Percentiles rank a stretch among this genome's conserved stretches.
Evolutionary conservation across 2,113 vertebrate genomes (phyloP).

Genomic region (Thomomys bottae): DNA sequence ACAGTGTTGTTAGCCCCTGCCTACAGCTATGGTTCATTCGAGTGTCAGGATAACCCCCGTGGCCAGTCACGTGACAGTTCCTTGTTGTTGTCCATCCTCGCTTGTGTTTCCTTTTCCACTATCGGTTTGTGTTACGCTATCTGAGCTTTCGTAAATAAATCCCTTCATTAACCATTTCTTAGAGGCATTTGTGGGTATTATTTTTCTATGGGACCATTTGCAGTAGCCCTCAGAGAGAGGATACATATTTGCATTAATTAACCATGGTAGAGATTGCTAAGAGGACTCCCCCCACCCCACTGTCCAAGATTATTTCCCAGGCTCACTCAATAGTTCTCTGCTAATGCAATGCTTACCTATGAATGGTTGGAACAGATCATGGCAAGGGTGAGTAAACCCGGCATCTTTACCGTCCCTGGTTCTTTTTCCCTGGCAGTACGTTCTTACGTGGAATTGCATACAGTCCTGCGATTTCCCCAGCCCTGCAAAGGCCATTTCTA

Average conservation of each 20-base stretch:
- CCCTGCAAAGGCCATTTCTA: constrained; percentile 22
- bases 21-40: not conserved
- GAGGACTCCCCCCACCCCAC: no score
- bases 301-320: not conserved
- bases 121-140: not conserved
- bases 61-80: not conserved
- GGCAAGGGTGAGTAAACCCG: not conserved
- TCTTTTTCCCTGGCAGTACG: not conserved
- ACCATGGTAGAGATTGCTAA: not conserved
- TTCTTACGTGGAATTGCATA: not conserved
- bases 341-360: not conserved
- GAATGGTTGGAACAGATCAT: not conserved
- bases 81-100: not conserved
- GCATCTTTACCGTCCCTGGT: not conserved
- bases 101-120: not conserved
- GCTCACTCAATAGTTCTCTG: not conserved
- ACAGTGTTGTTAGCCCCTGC: not conserved
- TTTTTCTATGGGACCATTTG: constrained; percentile 13
- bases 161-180: not conserved
- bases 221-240: not conserved
- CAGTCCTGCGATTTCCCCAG: not conserved
- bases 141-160: not conserved
- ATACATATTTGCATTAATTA: not conserved
- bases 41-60: not conserved
- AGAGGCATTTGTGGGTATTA: not conserved